Evolutionary conservation across 2,888 invertebrate genomes (phyloP).

Genomic region (Apoda limacodes): DNA sequence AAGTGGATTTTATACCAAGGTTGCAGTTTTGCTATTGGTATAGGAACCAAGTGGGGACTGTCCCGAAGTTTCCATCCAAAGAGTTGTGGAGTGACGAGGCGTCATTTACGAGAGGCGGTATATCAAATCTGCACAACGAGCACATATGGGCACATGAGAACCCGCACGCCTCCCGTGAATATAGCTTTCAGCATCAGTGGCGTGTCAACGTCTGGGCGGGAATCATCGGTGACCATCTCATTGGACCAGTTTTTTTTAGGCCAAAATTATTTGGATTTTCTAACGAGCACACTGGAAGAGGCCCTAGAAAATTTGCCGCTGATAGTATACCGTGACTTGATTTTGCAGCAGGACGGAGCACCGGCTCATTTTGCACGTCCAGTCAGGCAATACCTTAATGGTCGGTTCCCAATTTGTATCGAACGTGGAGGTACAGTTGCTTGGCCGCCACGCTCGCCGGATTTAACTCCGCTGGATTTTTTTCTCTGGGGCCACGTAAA

Average conservation of each 20-base stretch:
- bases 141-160: constrained; percentile 1
- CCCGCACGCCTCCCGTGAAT: not conserved
- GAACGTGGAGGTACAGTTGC: constrained; percentile 10
- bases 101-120: constrained; percentile 2
- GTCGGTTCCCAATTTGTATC: constrained; percentile 8
- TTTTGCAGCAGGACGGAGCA: constrained; percentile 10
- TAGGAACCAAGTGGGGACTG: no score
- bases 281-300: no score
- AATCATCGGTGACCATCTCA: constrained; percentile 3
- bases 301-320: constrained; percentile 6
- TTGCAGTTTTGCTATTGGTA: no score
- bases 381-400: constrained; percentile 7
- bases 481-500: constrained; percentile 16
- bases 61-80: no score
- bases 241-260: constrained; percentile 6
- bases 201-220: constrained; percentile 9
- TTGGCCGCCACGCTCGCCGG: constrained; percentile 14
- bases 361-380: constrained; percentile 9
- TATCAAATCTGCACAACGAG: not conserved
- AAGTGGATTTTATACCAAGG: no score
- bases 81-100: constrained; percentile 5
- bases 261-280: constrained; percentile 5
- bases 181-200: constrained; percentile 1
- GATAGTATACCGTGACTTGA: constrained; percentile 4
- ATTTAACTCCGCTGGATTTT: constrained; percentile 12